Evolutionary conservation across 2,797 vertebrate genomes (phyloP).

Genomic region (Pelobates cultripes): DNA sequence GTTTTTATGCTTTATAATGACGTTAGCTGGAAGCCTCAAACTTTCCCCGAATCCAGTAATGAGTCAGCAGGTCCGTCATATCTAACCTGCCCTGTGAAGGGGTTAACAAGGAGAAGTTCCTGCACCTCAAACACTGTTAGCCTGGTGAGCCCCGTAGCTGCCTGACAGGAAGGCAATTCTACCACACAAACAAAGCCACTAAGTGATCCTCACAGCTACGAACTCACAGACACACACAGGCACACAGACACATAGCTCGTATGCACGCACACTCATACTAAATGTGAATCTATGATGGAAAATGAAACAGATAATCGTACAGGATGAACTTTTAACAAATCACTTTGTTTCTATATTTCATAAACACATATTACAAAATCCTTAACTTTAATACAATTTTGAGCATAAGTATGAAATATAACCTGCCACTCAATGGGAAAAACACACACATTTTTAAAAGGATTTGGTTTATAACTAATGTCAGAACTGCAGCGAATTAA

Average conservation of each 20-base stretch:
- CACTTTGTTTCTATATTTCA: too few relatives aligned
- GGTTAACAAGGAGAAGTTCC: conserved; percentile 42
- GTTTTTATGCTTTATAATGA: conserved; percentile 21
- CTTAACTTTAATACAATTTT: too few relatives aligned
- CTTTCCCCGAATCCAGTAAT: conserved; percentile 47
- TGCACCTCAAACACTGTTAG: conserved; percentile 4
- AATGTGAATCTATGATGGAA: neutral
- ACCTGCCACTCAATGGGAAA: too few relatives aligned
- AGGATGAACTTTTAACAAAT: too few relatives aligned
- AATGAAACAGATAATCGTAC: neutral
- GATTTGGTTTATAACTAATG: too few relatives aligned
- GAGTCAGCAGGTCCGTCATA: conserved; percentile 46
- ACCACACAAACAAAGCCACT: conserved; percentile 5
- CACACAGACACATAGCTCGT: neutral
- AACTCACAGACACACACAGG: neutral
- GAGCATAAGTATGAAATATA: too few relatives aligned
- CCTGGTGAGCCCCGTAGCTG: conserved; percentile 8
- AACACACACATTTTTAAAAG: too few relatives aligned
- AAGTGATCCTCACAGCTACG: neutral
- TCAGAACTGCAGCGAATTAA: too few relatives aligned
- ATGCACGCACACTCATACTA: neutral
- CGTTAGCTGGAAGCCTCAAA: conserved; percentile 44
- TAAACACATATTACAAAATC: too few relatives aligned
- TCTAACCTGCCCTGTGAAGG: conserved; percentile 28
- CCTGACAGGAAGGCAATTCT: neutral